phyloP scores from a whole-genome alignment of 2,888 invertebrate genomes.

The Esperia sulphurella region DNA sequence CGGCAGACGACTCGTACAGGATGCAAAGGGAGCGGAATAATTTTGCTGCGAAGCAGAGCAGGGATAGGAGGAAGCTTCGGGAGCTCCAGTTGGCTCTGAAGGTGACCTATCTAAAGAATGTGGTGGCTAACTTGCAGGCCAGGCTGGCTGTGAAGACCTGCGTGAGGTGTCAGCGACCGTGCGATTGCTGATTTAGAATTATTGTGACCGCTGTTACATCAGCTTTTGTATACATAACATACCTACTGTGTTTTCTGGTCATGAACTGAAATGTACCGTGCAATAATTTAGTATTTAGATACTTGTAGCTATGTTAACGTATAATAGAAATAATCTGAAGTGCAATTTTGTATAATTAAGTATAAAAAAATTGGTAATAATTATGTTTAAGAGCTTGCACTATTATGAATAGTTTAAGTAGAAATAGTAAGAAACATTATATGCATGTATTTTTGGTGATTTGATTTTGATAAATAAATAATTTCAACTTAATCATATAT shows the following conservation, averaged over 20 bases:
- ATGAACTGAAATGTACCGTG: neutral
- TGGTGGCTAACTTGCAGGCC: constrained; percentile 41
- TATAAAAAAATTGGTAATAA: too few relatives aligned
- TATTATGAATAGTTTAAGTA: too few relatives aligned
- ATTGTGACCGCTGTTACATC: too few relatives aligned
- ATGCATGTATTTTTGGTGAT: too few relatives aligned
- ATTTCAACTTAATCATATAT: too few relatives aligned
- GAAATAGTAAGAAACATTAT: too few relatives aligned
- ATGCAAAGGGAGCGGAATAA: constrained; percentile 95
- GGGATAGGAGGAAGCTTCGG: constrained; percentile 92
- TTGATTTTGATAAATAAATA: too few relatives aligned
- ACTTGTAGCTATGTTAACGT: neutral
- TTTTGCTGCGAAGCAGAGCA: constrained; percentile 95
- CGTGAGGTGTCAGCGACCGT: constrained; percentile 26
- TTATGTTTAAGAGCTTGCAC: too few relatives aligned
- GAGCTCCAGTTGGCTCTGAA: constrained; percentile 95
- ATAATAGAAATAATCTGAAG: too few relatives aligned
- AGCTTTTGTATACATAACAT: too few relatives aligned
- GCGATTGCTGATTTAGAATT: neutral
- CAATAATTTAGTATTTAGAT: neutral
- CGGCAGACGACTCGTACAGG: constrained; percentile 86
- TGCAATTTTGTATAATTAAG: too few relatives aligned
- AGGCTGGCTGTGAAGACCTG: constrained; percentile 33
- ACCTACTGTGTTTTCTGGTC: neutral
- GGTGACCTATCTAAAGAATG: constrained; percentile 84